phyloP scores from a whole-genome alignment of 2,797 vertebrate genomes.

The Sebastes variabilis region DNA sequence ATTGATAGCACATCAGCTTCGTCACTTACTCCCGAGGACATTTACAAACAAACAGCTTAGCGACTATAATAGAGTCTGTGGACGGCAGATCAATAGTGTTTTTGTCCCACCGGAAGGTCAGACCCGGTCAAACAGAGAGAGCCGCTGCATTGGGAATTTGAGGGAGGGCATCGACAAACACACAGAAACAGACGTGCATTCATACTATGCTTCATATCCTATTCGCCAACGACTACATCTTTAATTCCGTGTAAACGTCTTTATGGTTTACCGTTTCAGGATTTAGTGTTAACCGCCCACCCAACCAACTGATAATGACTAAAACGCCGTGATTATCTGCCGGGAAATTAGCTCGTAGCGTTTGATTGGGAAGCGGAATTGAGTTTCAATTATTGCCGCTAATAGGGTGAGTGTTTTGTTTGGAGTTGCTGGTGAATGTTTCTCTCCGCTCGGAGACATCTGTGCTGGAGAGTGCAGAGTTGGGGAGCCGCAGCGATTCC shows the following conservation, averaged over 20 bases:
- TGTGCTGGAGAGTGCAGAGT: conserved; percentile 24
- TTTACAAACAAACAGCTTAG: conserved; percentile 64
- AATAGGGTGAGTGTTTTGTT: conserved; percentile 66
- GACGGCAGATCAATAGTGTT: conserved; percentile 60
- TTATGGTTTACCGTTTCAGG: conserved; percentile 16
- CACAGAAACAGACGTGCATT: conserved; percentile 2
- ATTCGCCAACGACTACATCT: conserved; percentile 7
- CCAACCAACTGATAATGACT: conserved; percentile 33
- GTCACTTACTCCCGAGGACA: conserved; percentile 33
- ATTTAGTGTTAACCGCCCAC: conserved; percentile 14
- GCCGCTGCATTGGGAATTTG: background rate
- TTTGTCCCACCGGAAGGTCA: conserved; percentile 60
- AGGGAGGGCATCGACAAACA: background rate
- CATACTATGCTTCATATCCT: background rate
- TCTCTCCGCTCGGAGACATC: conserved; percentile 52
- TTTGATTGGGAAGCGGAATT: conserved; percentile 56
- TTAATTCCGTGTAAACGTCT: conserved; percentile 17
- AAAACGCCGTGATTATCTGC: conserved; percentile 37
- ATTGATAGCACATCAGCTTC: conserved; percentile 34
- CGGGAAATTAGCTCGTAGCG: conserved; percentile 47
- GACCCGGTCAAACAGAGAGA: conserved; percentile 10
- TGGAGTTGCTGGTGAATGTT: conserved; percentile 58
- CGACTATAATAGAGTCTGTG: conserved; percentile 54
- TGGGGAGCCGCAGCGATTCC: conserved; percentile 29
- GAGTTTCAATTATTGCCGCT: conserved; percentile 69